Conservation (phyloP, 2,888 invertebrate genomes). For the Portevinia maculata region DNA sequence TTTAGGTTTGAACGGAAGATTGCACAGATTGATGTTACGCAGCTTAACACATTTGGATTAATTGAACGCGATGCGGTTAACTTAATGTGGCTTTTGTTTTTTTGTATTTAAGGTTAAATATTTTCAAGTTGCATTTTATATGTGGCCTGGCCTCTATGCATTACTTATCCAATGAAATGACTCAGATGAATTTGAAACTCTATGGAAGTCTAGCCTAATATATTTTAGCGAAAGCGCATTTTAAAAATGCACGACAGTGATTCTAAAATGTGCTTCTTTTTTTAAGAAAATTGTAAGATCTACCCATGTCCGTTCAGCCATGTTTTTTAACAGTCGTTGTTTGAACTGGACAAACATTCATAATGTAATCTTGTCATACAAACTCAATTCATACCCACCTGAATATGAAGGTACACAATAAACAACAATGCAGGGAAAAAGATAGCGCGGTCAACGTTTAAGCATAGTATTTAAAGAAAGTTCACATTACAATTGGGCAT, state of each 20-base stretch:
- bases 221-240: not conserved
- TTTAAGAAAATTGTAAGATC: not conserved
- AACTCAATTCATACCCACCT: not conserved
- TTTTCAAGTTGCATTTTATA: no score
- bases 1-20: conserved; percentile 10
- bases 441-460: no score
- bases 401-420: not conserved
- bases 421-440: conserved; percentile 11
- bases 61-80: not conserved
- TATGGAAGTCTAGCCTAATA: no score
- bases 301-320: not conserved
- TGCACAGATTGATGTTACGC: conserved; percentile 13
- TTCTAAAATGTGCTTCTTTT: conserved; percentile 16
- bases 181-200: no score
- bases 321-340: not conserved
- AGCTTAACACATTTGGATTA: conserved; percentile 30
- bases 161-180: no score
- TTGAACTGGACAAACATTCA: not conserved
- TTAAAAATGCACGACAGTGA: no score
- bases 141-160: no score
- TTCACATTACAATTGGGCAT: not conserved
- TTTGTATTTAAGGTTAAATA: no score
- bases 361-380: not conserved
- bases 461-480: conserved; percentile 35
- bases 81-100: not conserved